Base-by-base conservation (phyloP, 2,888 invertebrate species). In the Cheilosia pagana region DNA sequence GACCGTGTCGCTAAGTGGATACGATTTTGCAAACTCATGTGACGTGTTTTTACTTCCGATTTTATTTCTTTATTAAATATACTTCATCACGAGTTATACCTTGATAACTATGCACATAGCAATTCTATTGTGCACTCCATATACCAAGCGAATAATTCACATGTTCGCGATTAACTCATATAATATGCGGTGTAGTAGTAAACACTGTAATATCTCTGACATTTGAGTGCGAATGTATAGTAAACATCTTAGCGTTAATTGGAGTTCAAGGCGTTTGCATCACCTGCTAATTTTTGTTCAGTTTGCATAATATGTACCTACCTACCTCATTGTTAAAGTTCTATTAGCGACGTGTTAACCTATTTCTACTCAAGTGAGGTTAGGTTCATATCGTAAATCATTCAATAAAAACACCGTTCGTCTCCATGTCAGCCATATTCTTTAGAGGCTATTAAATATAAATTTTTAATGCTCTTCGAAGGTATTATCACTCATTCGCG, bases 191-290 rank as follows among this genome's bases (percentile, higher is more conserved):
- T 25, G 25, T 25, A 25, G 16, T n/a, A 45, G 45, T 19, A 14
- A 25, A 50, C 50, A 50, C 21, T 50, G 6, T 3, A 12, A 50
- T 23, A 12, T 5, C 5, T 50, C 14, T 21, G n/a, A n/a, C n/a
- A n/a, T n/a, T n/a, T n/a, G 50, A 23, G 12, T 28, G 28, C 28
- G 2, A 28, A 28, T 28, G 28, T 50, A 12, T 23, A 21, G 21
- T 50, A 19, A 50, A 14, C 23, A 50, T 14, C 14, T 23, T 10
- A 55, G 10, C n/a, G 53, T 28, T 53, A 53, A 53, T 53, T 53
- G 28, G 31, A 28, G 55, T 55, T 31, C 28, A 55, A 31, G 55
- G 31, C 28, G n/a, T 16, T 31, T 8, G 23, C 28, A 16, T 28
- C 14, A 10, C 31, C n/a, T 53, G 53, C 12, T 19, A 8, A 21